phyloP scores from a whole-genome alignment of 1,140 invertebrate genomes.

The Saccostrea echinata region DNA sequence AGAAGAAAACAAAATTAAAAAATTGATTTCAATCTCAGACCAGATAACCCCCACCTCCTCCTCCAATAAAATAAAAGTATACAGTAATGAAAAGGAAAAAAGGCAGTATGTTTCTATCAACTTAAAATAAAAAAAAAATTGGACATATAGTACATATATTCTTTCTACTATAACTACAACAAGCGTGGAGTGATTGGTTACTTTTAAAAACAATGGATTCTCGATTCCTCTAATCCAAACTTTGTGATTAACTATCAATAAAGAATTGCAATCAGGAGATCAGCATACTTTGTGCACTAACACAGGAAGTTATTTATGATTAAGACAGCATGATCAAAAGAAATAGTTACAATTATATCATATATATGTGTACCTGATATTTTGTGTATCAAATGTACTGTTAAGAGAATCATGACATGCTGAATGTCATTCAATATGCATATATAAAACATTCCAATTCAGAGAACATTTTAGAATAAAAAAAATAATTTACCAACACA shows the following conservation, averaged over 20 bases:
- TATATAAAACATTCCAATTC: background rate
- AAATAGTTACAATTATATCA: background rate
- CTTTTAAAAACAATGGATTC: constrained; percentile 17
- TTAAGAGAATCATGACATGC: background rate
- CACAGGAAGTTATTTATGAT: background rate
- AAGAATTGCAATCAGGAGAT: constrained; percentile 6
- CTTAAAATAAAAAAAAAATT: background rate
- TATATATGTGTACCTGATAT: background rate
- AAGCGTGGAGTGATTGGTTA: background rate
- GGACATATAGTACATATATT: background rate
- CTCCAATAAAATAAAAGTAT: background rate
- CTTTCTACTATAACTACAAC: constrained; percentile 24
- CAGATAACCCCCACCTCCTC: no score
- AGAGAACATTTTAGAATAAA: background rate
- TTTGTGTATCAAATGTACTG: background rate
- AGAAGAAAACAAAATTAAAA: no score
- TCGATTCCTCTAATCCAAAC: constrained; percentile 23
- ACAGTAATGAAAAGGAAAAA: background rate
- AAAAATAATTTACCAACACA: background rate
- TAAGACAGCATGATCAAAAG: background rate
- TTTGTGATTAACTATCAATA: constrained; percentile 33
- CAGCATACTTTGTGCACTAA: background rate
- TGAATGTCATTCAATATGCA: background rate
- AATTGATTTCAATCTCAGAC: no score
- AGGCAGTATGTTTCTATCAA: background rate